Conservation (phyloP, 2,113 vertebrate genomes). For the Columba livia region DNA sequence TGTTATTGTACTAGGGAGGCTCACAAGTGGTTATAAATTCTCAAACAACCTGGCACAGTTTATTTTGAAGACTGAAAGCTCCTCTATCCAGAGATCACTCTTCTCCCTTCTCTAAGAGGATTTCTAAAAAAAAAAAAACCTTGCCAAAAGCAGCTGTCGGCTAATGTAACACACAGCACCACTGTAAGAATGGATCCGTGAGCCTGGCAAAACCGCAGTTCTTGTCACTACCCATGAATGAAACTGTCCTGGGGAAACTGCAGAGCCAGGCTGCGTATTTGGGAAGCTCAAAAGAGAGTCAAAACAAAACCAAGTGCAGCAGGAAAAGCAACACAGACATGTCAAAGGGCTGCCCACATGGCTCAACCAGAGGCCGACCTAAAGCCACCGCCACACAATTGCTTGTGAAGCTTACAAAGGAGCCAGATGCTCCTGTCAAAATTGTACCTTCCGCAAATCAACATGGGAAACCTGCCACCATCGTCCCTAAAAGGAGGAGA, state of each 20-base stretch:
- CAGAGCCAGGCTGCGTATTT: slow-evolving; percentile 39
- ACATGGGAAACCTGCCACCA: slow-evolving; percentile 63
- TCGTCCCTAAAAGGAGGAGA: slow-evolving; percentile 20
- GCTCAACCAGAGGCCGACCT: slow-evolving; percentile 39
- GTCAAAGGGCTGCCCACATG: slow-evolving; percentile 68
- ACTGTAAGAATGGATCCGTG: slow-evolving; percentile 36
- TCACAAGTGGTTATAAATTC: slow-evolving; percentile 6
- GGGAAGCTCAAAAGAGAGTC: slow-evolving; percentile 59
- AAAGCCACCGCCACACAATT: slow-evolving; percentile 58
- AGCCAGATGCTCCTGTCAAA: slow-evolving; percentile 68
- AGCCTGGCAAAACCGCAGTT: slow-evolving; percentile 18
- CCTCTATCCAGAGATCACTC: background rate
- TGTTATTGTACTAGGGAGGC: background rate
- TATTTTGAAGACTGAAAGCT: slow-evolving; percentile 23
- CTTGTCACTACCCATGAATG: slow-evolving; percentile 56
- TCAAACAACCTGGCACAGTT: background rate
- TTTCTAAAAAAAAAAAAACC: background rate
- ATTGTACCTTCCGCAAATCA: slow-evolving; percentile 54
- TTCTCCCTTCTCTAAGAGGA: slow-evolving; percentile 27
- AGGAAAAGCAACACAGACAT: slow-evolving; percentile 24
- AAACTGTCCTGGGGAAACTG: slow-evolving; percentile 49
- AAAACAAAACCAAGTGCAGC: slow-evolving; percentile 54
- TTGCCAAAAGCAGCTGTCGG: slow-evolving; percentile 40
- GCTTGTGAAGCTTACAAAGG: slow-evolving; percentile 60
- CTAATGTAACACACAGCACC: slow-evolving; percentile 22